A percentile compares a stretch with the other conserved stretches of the same genome.
These are phyloP conservation scores for Halictus ligatus DNA, from an alignment of 2,888 invertebrate genomes.

Conservation along the genomic window DNA sequence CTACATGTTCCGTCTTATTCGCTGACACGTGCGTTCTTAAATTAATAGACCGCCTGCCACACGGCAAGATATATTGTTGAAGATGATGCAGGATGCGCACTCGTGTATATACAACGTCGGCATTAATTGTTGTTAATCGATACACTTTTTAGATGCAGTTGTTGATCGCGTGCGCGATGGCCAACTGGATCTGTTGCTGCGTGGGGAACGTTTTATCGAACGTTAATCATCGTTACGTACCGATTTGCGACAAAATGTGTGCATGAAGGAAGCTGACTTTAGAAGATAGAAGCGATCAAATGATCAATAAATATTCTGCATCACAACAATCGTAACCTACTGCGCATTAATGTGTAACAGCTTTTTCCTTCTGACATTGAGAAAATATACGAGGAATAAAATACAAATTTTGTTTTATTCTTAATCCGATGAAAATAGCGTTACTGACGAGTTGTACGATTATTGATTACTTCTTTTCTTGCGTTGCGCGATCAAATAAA, in stretches of 20 bases:
- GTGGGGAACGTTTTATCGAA: not conserved
- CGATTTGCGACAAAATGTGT: not conserved
- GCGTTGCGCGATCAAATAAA: not conserved
- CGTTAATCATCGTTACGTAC: not conserved
- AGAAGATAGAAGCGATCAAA: not conserved
- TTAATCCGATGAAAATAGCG: too few relatives aligned
- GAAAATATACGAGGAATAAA: too few relatives aligned
- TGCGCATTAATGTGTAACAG: too few relatives aligned
- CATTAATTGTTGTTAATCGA: slow-evolving; percentile 41
- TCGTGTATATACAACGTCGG: slow-evolving; percentile 11
- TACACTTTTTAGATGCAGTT: not conserved
- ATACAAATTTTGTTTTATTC: too few relatives aligned
- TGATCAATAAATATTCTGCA: not conserved
- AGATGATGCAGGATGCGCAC: slow-evolving; percentile 38
- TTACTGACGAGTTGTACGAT: too few relatives aligned
- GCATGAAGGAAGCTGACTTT: not conserved
- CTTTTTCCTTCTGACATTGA: too few relatives aligned
- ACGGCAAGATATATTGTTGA: slow-evolving; percentile 39
- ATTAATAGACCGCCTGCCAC: slow-evolving; percentile 46
- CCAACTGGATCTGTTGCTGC: not conserved
- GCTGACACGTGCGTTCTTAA: slow-evolving; percentile 46
- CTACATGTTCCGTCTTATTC: slow-evolving; percentile 47
- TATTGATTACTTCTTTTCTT: not conserved
- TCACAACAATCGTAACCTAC: not conserved
- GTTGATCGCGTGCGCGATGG: not conserved